These are phyloP conservation scores for Parasteatoda tepidariorum DNA, from an alignment of 1,140 invertebrate genomes.

Conservation along the genomic window DNA sequence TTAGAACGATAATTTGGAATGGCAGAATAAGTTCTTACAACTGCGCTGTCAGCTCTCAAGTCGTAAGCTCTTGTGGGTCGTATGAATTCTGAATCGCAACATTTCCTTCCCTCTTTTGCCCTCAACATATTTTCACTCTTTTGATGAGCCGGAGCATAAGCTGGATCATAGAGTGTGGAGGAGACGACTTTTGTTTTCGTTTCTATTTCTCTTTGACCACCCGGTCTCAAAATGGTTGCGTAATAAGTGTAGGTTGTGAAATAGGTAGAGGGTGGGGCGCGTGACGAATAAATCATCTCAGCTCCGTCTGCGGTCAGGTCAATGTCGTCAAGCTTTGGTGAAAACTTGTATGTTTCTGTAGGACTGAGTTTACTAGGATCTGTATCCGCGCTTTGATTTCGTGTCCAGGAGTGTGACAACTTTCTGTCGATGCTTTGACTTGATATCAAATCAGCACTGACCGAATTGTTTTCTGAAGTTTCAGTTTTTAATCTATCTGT, in stretches of 20 bases:
- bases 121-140: neutral
- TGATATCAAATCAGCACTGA: too few species aligned
- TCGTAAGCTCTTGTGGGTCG: conserved; percentile 25
- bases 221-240: conserved; percentile 35
- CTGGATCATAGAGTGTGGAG: neutral
- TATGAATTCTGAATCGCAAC: neutral
- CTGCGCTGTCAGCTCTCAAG: neutral
- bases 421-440: too few species aligned
- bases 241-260: conserved; percentile 47
- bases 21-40: neutral
- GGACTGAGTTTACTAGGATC: neutral
- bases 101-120: neutral
- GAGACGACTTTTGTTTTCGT: conserved; percentile 32
- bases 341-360: neutral
- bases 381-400: neutral
- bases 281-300: neutral
- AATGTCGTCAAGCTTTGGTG: neutral
- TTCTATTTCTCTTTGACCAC: conserved; percentile 1
- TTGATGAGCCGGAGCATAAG: neutral
- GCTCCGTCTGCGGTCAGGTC: conserved; percentile 29
- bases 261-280: conserved; percentile 10
- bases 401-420: neutral
- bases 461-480: too few species aligned
- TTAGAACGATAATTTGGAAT: neutral
- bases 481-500: too few species aligned